These are phyloP conservation scores for Bunonema sp. DNA, from an alignment of 2,888 invertebrate genomes.

Conservation along the genomic window DNA sequence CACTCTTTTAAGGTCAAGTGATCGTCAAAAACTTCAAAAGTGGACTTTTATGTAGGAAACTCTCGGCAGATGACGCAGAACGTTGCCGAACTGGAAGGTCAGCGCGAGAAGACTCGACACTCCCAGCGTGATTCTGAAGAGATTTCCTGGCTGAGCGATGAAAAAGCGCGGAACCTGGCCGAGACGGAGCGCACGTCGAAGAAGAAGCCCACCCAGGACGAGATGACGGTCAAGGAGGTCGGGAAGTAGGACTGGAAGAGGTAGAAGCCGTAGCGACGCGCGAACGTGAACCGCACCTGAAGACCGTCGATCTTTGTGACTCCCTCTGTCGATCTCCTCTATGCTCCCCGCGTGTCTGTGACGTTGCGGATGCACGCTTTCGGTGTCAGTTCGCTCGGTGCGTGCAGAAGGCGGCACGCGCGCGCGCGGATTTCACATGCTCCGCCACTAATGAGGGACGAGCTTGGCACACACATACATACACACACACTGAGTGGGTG, in stretches of 20 bases:
- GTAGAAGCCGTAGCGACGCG: slow-evolving; percentile 44
- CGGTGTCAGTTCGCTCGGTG: no score
- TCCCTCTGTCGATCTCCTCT: no score
- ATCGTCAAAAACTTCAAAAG: neutral
- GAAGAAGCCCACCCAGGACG: slow-evolving; percentile 44
- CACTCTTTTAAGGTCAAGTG: neutral
- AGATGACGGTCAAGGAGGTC: slow-evolving; percentile 36
- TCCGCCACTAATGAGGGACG: no score
- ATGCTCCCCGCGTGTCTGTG: no score
- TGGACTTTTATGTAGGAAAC: slow-evolving; percentile 41
- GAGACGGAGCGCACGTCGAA: slow-evolving; percentile 43
- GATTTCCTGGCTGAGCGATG: neutral
- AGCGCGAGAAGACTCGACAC: slow-evolving; percentile 41
- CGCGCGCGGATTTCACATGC: no score
- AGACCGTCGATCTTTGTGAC: no score
- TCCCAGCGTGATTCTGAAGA: slow-evolving; percentile 36
- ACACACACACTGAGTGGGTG: no score
- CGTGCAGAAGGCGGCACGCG: no score
- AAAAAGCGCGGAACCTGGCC: slow-evolving; percentile 18
- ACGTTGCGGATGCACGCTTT: no score
- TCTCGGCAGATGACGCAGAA: slow-evolving; percentile 42
- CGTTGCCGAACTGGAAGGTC: slow-evolving; percentile 44
- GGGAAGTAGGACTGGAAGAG: slow-evolving; percentile 44
- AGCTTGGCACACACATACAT: no score
- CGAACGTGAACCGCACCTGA: slow-evolving; percentile 43